Base-by-base conservation (phyloP, 1,140 invertebrate genomes). In the Hypothenemus hampei region DNA sequence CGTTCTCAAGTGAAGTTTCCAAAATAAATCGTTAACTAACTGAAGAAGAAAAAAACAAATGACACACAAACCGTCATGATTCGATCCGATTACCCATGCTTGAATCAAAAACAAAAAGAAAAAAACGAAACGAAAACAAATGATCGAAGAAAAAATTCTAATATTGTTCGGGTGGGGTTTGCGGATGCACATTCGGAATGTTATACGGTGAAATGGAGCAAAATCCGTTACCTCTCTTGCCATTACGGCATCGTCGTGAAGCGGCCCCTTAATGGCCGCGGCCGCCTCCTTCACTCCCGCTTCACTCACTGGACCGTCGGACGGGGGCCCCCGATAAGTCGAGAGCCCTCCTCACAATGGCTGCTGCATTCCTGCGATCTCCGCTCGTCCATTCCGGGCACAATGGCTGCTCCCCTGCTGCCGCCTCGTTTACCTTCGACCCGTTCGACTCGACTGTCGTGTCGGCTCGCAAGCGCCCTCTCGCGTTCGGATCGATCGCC, bases 161-260 rank as follows among this genome's bases (percentile, higher is more conserved):
- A 44, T 44, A 48, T 44, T 57, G 54, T 58, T 58, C 35, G 49
- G 47, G 49, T 51, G 49, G 51, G 51, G 53, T 49, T n/a, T n/a
- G n/a, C n/a, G n/a, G n/a, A n/a, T n/a, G 54, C 45, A 18, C 58
- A 48, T 47, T 20, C 10, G 29, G 16, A 6, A 18, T 11, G 16
- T 16, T 26, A 20, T 33, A 10, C 39, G 35, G 23, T 52, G 37
- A 22, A 26, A 36, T 49, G 54, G n/a, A n/a, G n/a, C n/a, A n/a
- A n/a, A n/a, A n/a, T 66, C 64, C 50, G 60, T 72, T n/a, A 78
- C 77, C 76, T 78, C 77, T 78, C 77, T 78, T 75, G 77, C 77
- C 77, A 78, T 78, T 76, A 78, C 76, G 75, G 76, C 77, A 78
- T 73, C 72, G 74, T 75, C 74, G 61, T 63, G 53, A 57, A 48